Evolutionary conservation across 2,113 vertebrate species (phyloP), one percentile per base, ranked within the genome.

Genomic region (Grammatotria lemairii): DNA sequence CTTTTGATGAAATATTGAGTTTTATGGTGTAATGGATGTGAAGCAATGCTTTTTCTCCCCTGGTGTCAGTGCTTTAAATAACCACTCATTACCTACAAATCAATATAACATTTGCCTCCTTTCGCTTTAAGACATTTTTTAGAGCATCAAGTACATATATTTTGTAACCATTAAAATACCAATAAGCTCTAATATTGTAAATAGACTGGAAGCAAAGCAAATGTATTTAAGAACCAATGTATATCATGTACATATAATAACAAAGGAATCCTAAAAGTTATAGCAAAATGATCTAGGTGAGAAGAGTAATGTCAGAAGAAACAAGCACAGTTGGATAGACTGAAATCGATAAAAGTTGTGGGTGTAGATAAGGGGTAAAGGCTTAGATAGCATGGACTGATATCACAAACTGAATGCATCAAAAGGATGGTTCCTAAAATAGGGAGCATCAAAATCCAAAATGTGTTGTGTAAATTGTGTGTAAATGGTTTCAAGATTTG

Each of bases 211-310:
- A 93, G 89, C 86, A 89, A 90, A 92, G 83, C 86, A 94, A 94
- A 88, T 93, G 93, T 97, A 96, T 96, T 97, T 96, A 97, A 96
- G 92, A 96, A 93, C 88, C 83, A 83, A 86, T 96, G 96, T 96
- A 96, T 96, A 95, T 96, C 96, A 94, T 97, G 96, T 97, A 96
- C 92, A 96, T 95, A 96, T 92, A 89, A 95, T 95, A 90, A 92
- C 91, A 89, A 93, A 93, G 93, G 87, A 92, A 88, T 87, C 91
- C 73, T 93, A 84, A 92, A 91, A 28, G 60, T 75, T 85, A 80
- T 88, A 90, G 65, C 63, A 73, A 90, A 91, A 84, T 80, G 40
- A 91, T 90, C 65, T 91, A 88, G 88, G 90, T 89, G 90, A 88
- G 89, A 91, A 53, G 85, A 89, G 87, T 49, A 73, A 84, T 53